Base-by-base conservation (phyloP, 1,140 invertebrate genomes). In the Heliconius nattereri region DNA sequence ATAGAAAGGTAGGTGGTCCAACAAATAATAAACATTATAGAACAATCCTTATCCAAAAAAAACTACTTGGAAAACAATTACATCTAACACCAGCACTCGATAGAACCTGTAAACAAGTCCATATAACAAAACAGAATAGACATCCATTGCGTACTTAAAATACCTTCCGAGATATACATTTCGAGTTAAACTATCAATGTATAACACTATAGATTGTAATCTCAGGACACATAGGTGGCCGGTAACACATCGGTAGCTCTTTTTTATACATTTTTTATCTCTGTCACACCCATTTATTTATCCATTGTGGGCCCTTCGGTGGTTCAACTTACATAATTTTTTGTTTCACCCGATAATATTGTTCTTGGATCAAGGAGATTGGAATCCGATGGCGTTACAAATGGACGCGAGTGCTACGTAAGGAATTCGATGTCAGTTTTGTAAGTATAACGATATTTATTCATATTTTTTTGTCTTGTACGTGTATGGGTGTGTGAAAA, bases 271-370 rank as follows among this genome's bases (percentile, higher is more conserved):
- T 86, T 85, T 85, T 84, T 80, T 86, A 86, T 89, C 89, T 84
- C 81, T 78, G 82, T 87, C 85, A 81, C 85, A 87, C 86, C 75
- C 84, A 86, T 90, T 89, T 87, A 85, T 90, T 85, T 79, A 72
- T 66, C 85, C 85, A 90, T 90, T 90, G 89, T 90, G 81, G 76
- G 76, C 45, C 88, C 84, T 79, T 86, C 86, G 83, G 77, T 83
- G 80, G 79, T 86, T 84, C 85, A 86, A 85, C 84, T 84, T 84
- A 82, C 76, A 84, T 82, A 81, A 82, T 83, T 87, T 86, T 88
- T 88, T 86, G 83, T 86, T 83, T 83, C 81, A 80, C 81, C 84
- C 85, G 90, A 91, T 91, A 89, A 89, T 90, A 91, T 91, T 91
- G 90, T 91, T 87, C 89, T 85, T 82, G 85, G 86, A 87, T 86